Percentiles rank a stretch among this genome's conserved stretches.
Conservation (phyloP, 2,888 invertebrate genomes). For the Epinotia demarniana region DNA sequence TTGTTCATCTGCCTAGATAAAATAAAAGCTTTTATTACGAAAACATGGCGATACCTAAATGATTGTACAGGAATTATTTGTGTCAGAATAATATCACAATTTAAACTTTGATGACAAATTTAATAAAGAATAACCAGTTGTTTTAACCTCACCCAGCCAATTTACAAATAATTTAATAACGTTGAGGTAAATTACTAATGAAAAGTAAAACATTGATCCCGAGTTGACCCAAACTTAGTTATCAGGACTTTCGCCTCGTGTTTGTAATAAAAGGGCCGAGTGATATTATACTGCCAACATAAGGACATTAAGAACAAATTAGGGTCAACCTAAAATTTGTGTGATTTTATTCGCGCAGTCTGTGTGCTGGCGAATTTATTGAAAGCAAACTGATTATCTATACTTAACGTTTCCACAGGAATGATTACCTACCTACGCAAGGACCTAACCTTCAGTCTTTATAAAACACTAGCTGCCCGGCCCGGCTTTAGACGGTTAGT, state of each 20-base stretch:
- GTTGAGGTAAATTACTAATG: constrained; percentile 20
- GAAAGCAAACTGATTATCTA: not conserved
- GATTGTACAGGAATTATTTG: not conserved
- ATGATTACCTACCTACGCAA: not conserved
- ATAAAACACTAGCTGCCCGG: not conserved
- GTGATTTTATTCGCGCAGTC: constrained; percentile 25
- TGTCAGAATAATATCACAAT: not conserved
- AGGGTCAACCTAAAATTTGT: constrained; percentile 35
- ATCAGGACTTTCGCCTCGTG: constrained; percentile 31
- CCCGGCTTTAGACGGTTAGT: too few relatives aligned
- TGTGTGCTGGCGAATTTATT: constrained; percentile 26
- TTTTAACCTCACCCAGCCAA: not conserved
- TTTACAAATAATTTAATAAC: constrained; percentile 18
- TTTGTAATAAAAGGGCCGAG: constrained; percentile 32
- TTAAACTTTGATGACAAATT: constrained; percentile 1
- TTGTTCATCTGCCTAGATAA: not conserved
- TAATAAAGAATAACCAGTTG: not conserved
- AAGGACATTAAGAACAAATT: constrained; percentile 41
- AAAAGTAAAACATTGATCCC: constrained; percentile 30
- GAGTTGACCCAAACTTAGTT: constrained; percentile 39
- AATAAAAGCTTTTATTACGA: not conserved
- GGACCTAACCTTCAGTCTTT: not conserved
- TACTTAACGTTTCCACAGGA: not conserved
- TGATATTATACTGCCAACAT: constrained; percentile 40
- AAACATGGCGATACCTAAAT: not conserved